A percentile compares a stretch with the other conserved stretches of the same genome.
These are phyloP conservation scores for Glaucidium brasilianum DNA, from an alignment of 2,113 vertebrate species.

Conservation along the genomic window DNA sequence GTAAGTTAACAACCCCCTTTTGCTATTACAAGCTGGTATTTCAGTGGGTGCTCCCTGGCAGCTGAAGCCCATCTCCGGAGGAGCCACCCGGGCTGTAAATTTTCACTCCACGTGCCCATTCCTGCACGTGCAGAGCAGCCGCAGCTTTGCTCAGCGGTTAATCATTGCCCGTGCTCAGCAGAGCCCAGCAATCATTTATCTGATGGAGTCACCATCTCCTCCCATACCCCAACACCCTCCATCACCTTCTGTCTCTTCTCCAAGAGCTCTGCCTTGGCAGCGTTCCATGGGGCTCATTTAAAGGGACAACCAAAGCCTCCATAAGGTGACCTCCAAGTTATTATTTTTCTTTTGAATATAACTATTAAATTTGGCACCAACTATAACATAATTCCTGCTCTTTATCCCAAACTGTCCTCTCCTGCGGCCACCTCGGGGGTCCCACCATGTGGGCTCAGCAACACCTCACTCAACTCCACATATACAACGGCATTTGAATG, in stretches of 20 bases:
- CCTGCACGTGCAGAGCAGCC: not conserved
- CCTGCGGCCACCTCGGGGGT: not conserved
- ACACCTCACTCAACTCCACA: fast-evolving
- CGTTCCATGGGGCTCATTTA: not conserved
- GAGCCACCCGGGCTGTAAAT: not conserved
- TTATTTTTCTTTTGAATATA: not conserved
- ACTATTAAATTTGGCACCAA: not conserved
- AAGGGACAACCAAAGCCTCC: not conserved
- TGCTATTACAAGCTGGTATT: not conserved
- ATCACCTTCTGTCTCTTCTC: too few relatives aligned
- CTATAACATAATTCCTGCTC: not conserved
- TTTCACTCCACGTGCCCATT: not conserved
- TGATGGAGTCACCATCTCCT: not conserved
- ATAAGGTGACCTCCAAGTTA: not conserved
- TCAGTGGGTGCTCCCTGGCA: fast-evolving
- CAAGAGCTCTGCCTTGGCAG: not conserved
- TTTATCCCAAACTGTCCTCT: not conserved
- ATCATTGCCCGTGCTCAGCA: slow-evolving; percentile 5
- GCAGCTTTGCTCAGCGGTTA: not conserved
- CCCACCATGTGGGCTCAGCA: fast-evolving
- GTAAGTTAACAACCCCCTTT: not conserved
- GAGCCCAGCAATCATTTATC: not conserved
- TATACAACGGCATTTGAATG: not conserved
- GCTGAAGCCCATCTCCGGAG: not conserved
- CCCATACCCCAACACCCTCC: not conserved